Evolutionary conservation across 2,113 vertebrate genomes (phyloP).

Genomic region (Colinus virginianus): DNA sequence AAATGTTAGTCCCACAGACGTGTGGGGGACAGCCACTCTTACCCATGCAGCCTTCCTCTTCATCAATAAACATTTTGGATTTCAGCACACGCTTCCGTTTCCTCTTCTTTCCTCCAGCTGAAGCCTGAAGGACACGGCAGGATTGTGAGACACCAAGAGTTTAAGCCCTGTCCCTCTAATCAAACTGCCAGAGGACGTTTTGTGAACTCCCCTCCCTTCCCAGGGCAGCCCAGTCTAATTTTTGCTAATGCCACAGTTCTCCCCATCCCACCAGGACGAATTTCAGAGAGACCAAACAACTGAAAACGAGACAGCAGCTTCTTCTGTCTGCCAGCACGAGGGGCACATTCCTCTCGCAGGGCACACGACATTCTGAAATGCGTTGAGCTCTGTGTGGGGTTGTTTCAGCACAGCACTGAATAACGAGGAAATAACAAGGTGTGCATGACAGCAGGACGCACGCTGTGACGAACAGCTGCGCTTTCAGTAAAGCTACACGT

Average conservation of each 20-base stretch:
- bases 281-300: background rate
- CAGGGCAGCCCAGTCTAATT: background rate
- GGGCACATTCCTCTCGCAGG: background rate
- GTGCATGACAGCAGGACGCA: background rate
- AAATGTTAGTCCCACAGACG: background rate
- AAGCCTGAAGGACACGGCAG: constrained; percentile 19
- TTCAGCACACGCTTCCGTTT: constrained; percentile 90
- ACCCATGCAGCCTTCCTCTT: constrained; percentile 90
- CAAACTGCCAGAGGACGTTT: background rate
- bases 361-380: rapidly evolving
- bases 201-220: background rate
- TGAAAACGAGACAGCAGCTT: background rate
- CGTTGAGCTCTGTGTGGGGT: rapidly evolving
- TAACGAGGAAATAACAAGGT: background rate
- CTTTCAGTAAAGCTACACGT: background rate
- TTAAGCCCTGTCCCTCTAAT: rapidly evolving
- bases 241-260: background rate
- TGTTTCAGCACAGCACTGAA: background rate
- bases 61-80: constrained; percentile 85
- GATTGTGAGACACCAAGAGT: background rate
- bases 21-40: constrained; percentile 24
- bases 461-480: background rate
- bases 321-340: background rate
- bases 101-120: constrained; percentile 78
- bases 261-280: background rate